Evolutionary conservation across 2,888 invertebrate species (phyloP).

Genomic region (Liodrosophila aerea): DNA sequence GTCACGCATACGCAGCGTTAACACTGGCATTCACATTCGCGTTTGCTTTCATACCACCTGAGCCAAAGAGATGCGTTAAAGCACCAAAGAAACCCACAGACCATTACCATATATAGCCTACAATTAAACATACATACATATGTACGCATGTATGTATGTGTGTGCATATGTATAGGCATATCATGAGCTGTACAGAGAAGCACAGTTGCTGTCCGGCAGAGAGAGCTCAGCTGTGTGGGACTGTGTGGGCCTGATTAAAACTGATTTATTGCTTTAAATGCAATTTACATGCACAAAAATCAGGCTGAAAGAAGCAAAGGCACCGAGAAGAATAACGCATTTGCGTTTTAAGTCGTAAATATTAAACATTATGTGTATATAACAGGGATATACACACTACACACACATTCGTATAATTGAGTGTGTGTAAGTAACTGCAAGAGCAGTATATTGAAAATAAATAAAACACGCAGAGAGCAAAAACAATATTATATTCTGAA

Average conservation of each 20-base stretch:
- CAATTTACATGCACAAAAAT: constrained; percentile 72
- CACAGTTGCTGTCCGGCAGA: constrained; percentile 26
- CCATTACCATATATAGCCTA: neutral
- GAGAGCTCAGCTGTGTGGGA: constrained; percentile 58
- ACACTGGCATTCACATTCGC: constrained; percentile 29
- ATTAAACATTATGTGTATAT: constrained; percentile 35
- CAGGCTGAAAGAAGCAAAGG: constrained; percentile 13
- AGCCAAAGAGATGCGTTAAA: constrained; percentile 1
- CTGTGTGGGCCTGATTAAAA: constrained; percentile 69
- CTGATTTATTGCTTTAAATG: constrained; percentile 75
- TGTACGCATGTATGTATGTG: constrained; percentile 6
- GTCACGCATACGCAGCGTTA: constrained; percentile 39
- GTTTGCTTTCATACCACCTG: constrained; percentile 4
- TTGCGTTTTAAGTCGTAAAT: constrained; percentile 48
- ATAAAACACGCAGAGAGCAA: too few relatives aligned
- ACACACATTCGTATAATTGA: neutral
- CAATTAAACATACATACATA: neutral
- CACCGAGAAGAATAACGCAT: constrained; percentile 34
- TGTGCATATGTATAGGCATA: constrained; percentile 39
- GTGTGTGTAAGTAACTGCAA: neutral
- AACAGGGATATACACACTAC: neutral
- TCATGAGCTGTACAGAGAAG: constrained; percentile 46
- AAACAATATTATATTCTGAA: neutral
- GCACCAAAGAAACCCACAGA: neutral
- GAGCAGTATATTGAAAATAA: constrained; percentile 1